Evolutionary conservation across 2,888 invertebrate species (phyloP), one percentile per base, ranked within the genome.

Genomic region (Blera fallax): DNA sequence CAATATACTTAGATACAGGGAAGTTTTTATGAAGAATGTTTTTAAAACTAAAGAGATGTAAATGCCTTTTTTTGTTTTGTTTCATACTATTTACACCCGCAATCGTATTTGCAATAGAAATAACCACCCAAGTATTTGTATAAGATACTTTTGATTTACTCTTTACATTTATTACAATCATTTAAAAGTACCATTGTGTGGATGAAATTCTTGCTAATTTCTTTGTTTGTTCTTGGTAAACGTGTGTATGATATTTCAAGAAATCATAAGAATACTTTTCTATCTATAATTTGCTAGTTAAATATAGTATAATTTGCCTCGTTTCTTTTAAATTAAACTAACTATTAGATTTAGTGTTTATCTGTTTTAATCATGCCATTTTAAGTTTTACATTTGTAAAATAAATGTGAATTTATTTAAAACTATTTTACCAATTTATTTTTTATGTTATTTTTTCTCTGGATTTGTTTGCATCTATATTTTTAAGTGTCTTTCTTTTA

Each of bases 231-330:
- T 48, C 14, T 54, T 11, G 10, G 45, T 32, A 45, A 34, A 16
- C 27, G 43, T 40, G 43, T 48, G 67, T 52, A 8, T 27, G 60
- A 24, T 67, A 37, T 78, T 32, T 67, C n/a, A 60, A 74, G 32
- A 79, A 83, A 83, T 83, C 60, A 83, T 74, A 79, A 65, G 78
- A 78, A 83, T 54, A 83, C 52, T 32, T 83, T 72, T 83, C 82
- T 83, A 83, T 72, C 52, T 83, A 77, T 54, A 58, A 54, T 77
- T 72, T 78, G 58, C 60, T 67, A 60, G 14, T 60, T 60, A 65
- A 32, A 58, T 65, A 52, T 62, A 62, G 60, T 54, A 54, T 54
- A 78, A 60, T 78, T 37, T 73, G 64, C 56, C 62, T 67, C 65
- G 58, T 34, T 58, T 45, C 16, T 34, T 65, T 65, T 62, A 73